These are phyloP conservation scores for Cirrhinus mrigala DNA, from an alignment of 2,797 vertebrate genomes.

Conservation along the genomic window DNA sequence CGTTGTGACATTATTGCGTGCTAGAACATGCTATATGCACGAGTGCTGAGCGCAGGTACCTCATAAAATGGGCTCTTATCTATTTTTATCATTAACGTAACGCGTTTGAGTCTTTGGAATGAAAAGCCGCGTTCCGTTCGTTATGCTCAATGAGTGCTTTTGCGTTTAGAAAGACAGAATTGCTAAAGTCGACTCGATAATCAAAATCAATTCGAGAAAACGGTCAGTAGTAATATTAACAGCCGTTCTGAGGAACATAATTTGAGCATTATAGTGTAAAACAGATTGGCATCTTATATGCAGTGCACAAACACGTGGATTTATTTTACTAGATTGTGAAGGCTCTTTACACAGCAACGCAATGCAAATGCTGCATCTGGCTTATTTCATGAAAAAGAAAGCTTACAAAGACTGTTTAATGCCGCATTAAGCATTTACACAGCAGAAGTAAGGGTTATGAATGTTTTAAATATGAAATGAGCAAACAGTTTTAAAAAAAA, in stretches of 20 bases:
- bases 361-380: not conserved
- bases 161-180: not conserved
- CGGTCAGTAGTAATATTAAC: not conserved
- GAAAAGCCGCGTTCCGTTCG: not conserved
- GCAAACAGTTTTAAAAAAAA: not conserved
- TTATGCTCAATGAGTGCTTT: not conserved
- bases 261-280: not conserved
- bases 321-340: not conserved
- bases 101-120: not conserved
- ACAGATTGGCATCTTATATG: not conserved
- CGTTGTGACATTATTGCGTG: conserved; percentile 59
- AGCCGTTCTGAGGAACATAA: not conserved
- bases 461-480: not conserved
- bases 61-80: not conserved
- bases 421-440: too few species aligned
- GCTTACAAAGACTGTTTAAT: not conserved
- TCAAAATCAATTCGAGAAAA: not conserved
- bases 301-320: not conserved
- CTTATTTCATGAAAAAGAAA: not conserved
- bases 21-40: conserved; percentile 56
- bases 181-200: conserved; percentile 19
- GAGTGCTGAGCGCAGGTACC: conserved; percentile 32
- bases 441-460: not conserved
- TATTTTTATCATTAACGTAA: conserved; percentile 15
- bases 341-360: not conserved